Evolutionary conservation across 2,888 invertebrate species (phyloP).

Genomic region (Ephialtes manifestator): DNA sequence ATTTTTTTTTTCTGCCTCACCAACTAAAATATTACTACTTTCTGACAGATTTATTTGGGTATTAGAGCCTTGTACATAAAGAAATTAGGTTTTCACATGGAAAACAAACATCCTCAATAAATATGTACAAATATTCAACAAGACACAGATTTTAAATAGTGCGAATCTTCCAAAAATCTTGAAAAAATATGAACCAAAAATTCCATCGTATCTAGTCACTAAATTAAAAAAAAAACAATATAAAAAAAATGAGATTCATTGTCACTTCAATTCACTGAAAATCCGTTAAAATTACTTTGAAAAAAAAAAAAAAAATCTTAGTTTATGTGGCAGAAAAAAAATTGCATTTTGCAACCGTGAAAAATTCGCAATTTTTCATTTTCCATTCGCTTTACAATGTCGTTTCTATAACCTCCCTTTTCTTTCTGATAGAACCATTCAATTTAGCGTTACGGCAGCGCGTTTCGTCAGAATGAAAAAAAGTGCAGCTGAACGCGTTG

Average conservation of each 20-base stretch:
- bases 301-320: not conserved
- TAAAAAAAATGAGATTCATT: not conserved
- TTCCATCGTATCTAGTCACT: not conserved
- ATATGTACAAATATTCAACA: not conserved
- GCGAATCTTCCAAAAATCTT: too few relatives aligned
- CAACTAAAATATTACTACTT: too few relatives aligned
- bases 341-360: not conserved
- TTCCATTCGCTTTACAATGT: not conserved
- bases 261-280: not conserved
- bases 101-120: too few relatives aligned
- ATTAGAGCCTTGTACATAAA: too few relatives aligned
- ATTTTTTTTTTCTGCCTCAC: too few relatives aligned
- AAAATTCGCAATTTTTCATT: constrained; percentile 38
- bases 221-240: not conserved
- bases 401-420: not conserved
- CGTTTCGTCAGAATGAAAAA: constrained; percentile 26
- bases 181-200: too few relatives aligned
- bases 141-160: too few relatives aligned
- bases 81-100: too few relatives aligned
- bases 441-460: constrained; percentile 2
- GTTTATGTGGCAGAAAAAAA: not conserved
- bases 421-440: constrained; percentile 26
- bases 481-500: constrained; percentile 27
- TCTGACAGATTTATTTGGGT: too few relatives aligned
- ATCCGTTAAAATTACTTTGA: not conserved